Base-by-base conservation (phyloP, 2,797 vertebrate genomes). In the Sebastes steindachneri region DNA sequence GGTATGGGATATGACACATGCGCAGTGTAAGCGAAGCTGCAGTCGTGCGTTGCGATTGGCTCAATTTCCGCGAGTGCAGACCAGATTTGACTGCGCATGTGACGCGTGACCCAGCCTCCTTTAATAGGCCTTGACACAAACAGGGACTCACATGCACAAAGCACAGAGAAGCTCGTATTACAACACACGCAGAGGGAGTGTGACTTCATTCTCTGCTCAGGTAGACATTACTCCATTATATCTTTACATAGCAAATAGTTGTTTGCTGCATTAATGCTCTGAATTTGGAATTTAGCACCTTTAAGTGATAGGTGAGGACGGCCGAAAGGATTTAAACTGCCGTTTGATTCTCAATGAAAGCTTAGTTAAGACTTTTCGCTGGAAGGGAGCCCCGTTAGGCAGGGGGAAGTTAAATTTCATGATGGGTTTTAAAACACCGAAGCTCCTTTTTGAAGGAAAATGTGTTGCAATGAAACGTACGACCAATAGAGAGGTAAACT, bases 401-500 rank as follows among this genome's bases (percentile, higher is more conserved):
- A 45, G 21, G 12, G 67, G 63, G 9, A 62, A 62, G 60, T 6
- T 58, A n/a, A 57, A 53, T 68, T 59, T 73, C 9, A 28, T 37
- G 57, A 65, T 10, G 19, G 8, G n/a, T 25, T 60, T 73, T 10
- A 69, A 29, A 69, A 76, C 28, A 73, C 26, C 0, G 55, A 66
- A 25, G 23, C 23, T 31, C 25, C 28, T 45, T 76, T 25, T n/a
- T 19, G 4, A 64, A 15, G n/a, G 57, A 28, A 73, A 73, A 48
- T 48, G 51, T 25, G 45, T 55, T 37, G 33, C 59, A 31, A 59
- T 23, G 26, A 69, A 72, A 79, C 9, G 9, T 19, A 28, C 41
- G 59, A 51, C 19, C n/a, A 59, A 75, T 69, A 66, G 84, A 88
- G 83, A 79, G 67, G 83, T 68, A 77, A 68, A 35, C 66, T 10